Percentiles rank a stretch among this genome's conserved stretches.
Conservation (phyloP, 2,888 invertebrate genomes). For the Drosophila merina region DNA sequence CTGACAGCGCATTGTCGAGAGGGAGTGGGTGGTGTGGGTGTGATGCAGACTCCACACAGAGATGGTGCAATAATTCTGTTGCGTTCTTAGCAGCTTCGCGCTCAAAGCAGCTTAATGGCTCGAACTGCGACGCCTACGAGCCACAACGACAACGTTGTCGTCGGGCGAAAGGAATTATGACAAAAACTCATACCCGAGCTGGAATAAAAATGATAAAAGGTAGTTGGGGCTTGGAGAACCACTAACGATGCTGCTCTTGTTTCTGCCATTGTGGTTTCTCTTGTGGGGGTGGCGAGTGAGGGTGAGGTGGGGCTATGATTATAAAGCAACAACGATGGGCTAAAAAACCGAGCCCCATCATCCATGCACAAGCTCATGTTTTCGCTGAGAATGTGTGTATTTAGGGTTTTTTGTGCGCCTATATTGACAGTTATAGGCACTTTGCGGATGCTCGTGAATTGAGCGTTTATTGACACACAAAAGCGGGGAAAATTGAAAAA, state of each 20-base stretch:
- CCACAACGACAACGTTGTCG: conserved; percentile 27
- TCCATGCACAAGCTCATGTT: conserved; percentile 24
- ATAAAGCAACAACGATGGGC: conserved; percentile 65
- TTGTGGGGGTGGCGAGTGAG: conserved; percentile 21
- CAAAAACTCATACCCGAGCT: background rate
- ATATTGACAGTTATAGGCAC: conserved; percentile 74
- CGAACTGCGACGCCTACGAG: conserved; percentile 44
- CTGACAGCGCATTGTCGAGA: conserved; percentile 4
- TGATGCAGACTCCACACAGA: background rate
- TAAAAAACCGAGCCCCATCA: conserved; percentile 42
- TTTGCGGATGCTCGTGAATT: conserved; percentile 76
- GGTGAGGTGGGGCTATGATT: conserved; percentile 57
- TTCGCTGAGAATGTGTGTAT: conserved; percentile 16
- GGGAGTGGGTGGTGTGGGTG: conserved; percentile 3
- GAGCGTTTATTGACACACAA: conserved; percentile 80
- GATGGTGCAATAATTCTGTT: conserved; percentile 41
- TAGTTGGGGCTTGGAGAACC: conserved; percentile 48
- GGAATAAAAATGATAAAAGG: conserved; percentile 3
- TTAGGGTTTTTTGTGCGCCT: conserved; percentile 24
- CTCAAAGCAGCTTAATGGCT: conserved; percentile 59
- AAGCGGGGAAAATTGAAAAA: conserved; percentile 78
- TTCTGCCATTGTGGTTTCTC: conserved; percentile 58
- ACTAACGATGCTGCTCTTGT: conserved; percentile 66
- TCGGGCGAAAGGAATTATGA: conserved; percentile 15
- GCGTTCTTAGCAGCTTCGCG: conserved; percentile 48